phyloP scores from a whole-genome alignment of 2,888 invertebrate genomes.

The Arctia plantaginis region DNA sequence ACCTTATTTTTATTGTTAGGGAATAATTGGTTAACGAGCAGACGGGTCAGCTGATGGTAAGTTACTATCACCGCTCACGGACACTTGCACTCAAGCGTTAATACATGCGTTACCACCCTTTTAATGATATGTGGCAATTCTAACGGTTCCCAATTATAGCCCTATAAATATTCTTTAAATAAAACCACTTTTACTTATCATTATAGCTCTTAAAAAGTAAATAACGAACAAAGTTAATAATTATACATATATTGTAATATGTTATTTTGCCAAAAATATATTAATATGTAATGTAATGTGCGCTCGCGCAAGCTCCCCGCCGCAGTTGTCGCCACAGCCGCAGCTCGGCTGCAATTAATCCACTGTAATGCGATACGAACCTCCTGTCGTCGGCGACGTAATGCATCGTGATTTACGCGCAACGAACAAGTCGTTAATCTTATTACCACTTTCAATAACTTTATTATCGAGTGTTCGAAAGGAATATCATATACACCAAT shows the following conservation, averaged over 20 bases:
- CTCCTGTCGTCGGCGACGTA: conserved; percentile 82
- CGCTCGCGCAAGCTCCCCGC: conserved; percentile 65
- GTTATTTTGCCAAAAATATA: conserved; percentile 20
- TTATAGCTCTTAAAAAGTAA: conserved; percentile 50
- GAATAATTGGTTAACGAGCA: neutral
- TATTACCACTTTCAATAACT: conserved; percentile 86
- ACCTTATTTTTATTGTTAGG: conserved; percentile 51
- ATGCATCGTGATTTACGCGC: conserved; percentile 85
- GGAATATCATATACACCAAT: conserved; percentile 66
- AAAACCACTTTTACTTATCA: conserved; percentile 53
- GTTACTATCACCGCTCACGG: too few species aligned
- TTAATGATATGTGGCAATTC: conserved; percentile 58
- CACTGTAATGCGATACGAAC: conserved; percentile 82
- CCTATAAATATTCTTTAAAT: conserved; percentile 66
- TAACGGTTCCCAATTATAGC: conserved; percentile 69
- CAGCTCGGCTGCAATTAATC: conserved; percentile 82
- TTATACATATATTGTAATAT: too few species aligned
- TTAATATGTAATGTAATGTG: conserved; percentile 46
- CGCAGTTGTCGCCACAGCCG: conserved; percentile 71
- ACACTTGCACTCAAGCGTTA: too few species aligned
- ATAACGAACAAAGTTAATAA: conserved; percentile 9
- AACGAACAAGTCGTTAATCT: conserved; percentile 82
- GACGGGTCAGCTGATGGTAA: neutral
- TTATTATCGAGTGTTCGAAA: conserved; percentile 76
- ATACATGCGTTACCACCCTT: neutral